Base-by-base conservation (phyloP, 2,113 vertebrate genomes). In the Pitta sordida region DNA sequence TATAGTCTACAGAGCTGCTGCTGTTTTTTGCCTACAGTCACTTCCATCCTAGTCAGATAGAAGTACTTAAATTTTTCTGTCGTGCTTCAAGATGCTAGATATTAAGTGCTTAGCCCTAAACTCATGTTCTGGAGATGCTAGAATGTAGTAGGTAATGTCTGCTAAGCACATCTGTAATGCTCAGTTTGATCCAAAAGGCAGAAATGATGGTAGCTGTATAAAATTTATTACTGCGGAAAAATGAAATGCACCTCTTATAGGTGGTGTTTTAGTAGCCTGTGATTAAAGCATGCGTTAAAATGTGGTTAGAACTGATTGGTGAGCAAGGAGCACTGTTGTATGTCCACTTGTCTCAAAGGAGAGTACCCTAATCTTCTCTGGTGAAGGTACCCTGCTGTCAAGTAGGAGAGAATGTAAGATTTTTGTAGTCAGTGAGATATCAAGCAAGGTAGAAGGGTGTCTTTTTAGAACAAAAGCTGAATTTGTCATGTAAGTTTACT, bases 71-170 rank as follows among this genome's bases (percentile, higher is more conserved):
- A 39, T 49, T 73, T 90, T 91, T 59, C 16, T 79, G 6, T 62
- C 3, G 1, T 46, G 13, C 30, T 74, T 93, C 39, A 86, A 34
- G 22, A 32, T 56, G 30, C 10, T 51, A 39, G 21, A 5, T 68
- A 9, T 16, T 60, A 76, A 83, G 48, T 71, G 17, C 24, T 69
- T 88, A 74, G 10, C 29, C 30, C 23, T 69, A 65, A 84, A 56
- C 3, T 77, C 18, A 21, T 0, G 0, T 81, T 88, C 20, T 77
- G 24, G 23, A 67, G 32, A 6, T 37, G 34, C 11, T 67, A 34
- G 34, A 83, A 67, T 46, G 9, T n/a, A 21, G 30, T 55, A 59
- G 7, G 14, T 59, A 46, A 48, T 12, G 1, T 29, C 18, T 1
- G 0, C 27, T 80, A 32, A 68, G 44, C 11, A 21, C 4, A 3